Evolutionary conservation across 1,140 invertebrate species (phyloP), one percentile per base, ranked within the genome.

Genomic region (Saccostrea echinata): DNA sequence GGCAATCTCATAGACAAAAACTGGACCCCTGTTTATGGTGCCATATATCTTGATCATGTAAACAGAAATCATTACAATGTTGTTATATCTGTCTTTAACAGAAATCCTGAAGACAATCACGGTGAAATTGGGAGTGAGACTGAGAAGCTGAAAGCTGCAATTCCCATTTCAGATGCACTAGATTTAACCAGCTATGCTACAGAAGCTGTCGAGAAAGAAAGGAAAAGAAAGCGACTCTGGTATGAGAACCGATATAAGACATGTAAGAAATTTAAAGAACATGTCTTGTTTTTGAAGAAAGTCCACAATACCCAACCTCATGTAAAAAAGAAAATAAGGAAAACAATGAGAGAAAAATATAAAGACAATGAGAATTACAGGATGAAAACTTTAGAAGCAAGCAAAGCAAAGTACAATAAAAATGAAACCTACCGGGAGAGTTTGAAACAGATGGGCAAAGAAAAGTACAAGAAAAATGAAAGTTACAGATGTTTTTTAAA

Each of bases 31-130:
- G 24, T 27, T 21, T 12, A 76, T 21, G 30, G 24, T 21, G 30
- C n/a, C 13, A 76, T 76, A 76, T 76, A 27, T 24, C 30, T 76
- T 24, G 71, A 76, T 33, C 13, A 76, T 76, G n/a, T n/a, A n/a
- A n/a, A n/a, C n/a, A n/a, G 71, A 27, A 76, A 76, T 76, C 71
- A 76, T 33, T 76, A 76, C 71, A 33, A 76, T 33, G 71, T 76
- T 21, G 71, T 76, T 13, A 13, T 76, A 13, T 76, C 71, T 21
- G 24, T 76, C 12, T 13, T 61, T 13, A 12, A 61, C 12, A 12
- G 57, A 61, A 61, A 61, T 12, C 12, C 12, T 13, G n/a, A 61
- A 61, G 57, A 61, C 57, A 61, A 13, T n/a, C 12, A 61, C n/a
- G n/a, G n/a, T n/a, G n/a, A n/a, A 21, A 21, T 24, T 27, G 13